A percentile compares a stretch with the other conserved stretches of the same genome.
These are phyloP conservation scores for Glossosoma conforme DNA, from an alignment of 1,140 invertebrate genomes.

Conservation along the genomic window DNA sequence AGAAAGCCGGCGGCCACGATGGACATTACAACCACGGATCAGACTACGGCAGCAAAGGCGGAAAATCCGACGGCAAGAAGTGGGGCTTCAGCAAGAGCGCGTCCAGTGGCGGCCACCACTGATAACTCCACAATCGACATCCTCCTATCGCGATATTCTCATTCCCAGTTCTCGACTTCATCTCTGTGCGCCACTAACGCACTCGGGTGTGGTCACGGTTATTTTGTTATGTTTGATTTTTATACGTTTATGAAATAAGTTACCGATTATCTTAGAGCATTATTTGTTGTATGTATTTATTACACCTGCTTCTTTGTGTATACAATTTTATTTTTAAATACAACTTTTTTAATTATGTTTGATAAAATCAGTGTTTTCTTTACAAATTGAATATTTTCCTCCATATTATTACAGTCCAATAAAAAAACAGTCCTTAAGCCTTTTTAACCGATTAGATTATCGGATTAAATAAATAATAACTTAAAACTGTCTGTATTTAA, in stretches of 20 bases:
- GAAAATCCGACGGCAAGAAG: constrained; percentile 51
- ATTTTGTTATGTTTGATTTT: constrained; percentile 30
- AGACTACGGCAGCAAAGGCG: constrained; percentile 59
- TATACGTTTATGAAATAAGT: constrained; percentile 8
- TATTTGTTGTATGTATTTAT: too few species aligned
- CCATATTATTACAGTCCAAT: too few species aligned
- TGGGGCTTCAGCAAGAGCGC: constrained; percentile 53
- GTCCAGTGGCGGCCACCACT: background rate
- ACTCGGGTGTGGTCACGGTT: constrained; percentile 1
- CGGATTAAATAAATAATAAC: too few species aligned
- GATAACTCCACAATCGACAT: background rate
- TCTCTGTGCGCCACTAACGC: background rate
- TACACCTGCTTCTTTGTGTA: too few species aligned
- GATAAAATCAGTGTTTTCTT: too few species aligned
- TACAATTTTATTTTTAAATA: too few species aligned
- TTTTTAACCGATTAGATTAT: too few species aligned
- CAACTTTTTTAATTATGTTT: constrained; percentile 18
- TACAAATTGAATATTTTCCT: too few species aligned
- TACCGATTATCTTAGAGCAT: too few species aligned
- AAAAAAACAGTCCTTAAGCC: too few species aligned
- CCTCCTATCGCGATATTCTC: background rate
- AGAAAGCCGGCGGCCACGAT: constrained; percentile 50
- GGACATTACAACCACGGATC: constrained; percentile 55
- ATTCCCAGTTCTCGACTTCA: background rate
- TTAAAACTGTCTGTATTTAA: too few species aligned